Base-by-base conservation (phyloP, 2,797 vertebrate species). In the Phoxinus dragarum region DNA sequence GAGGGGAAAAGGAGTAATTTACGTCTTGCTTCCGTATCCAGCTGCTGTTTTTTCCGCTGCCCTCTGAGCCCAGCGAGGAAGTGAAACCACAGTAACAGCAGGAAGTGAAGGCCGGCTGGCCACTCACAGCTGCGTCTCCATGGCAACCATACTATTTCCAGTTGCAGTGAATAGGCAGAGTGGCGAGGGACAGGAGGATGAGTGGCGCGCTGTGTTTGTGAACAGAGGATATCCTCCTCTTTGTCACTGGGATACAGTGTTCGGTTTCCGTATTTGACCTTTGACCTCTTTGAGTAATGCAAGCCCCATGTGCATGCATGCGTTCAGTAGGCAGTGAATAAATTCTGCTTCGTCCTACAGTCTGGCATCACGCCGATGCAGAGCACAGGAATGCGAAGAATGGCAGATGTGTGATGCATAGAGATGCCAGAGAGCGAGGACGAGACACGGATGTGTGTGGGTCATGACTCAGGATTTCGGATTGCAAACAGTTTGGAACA, bases 21-120 rank as follows among this genome's bases (percentile, higher is more conserved):
- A 27, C 8, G 14, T 78, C n/a, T 76, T 38, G 61, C 74, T 88
- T 84, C 86, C 86, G 12, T 27, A 27, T 47, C 69, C 69, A 72
- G 88, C 88, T 87, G 87, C 81, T 90, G 86, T 31, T 61, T 90
- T 88, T 84, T 87, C 87, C 81, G 78, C 77, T 79, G 67, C 73
- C 76, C 56, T 66, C 27, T n/a, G 47, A 77, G 80, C 84, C 82
- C 27, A 66, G 81, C 14, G 61, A 87, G 88, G 88, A 88, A 82
- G 81, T 61, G 74, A 82, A 78, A n/a, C 79, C 86, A 88, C 79
- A 66, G 86, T 69, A 78, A 87, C 31, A 11, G 52, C 86, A 86
- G 87, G 86, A 88, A 89, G 86, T 76, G 76, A 72, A 40, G 42
- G 54, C 31, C 16, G 47, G 67, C 56, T 72, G 27, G 59, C 59